Conservation (phyloP, 92 coral and sea anemone species). For the Paramuricea clavata region DNA sequence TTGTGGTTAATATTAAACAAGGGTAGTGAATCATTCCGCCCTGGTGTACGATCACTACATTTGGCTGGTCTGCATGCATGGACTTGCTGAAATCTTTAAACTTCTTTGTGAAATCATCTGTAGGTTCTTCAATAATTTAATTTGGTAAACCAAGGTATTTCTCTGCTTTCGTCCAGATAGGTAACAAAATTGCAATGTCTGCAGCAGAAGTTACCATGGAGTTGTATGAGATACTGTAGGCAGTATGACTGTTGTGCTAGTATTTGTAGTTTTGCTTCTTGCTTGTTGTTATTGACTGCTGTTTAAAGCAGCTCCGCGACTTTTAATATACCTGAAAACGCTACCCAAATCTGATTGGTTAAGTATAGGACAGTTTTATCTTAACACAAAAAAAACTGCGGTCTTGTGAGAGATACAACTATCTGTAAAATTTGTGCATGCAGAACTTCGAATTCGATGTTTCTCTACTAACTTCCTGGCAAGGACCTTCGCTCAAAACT, state of each 20-base stretch:
- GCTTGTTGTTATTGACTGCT: not conserved
- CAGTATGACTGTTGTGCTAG: not conserved
- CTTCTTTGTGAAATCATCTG: constrained; percentile 10
- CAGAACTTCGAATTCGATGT: too few species aligned
- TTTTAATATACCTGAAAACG: too few species aligned
- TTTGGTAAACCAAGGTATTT: constrained; percentile 10
- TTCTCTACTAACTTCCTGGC: too few species aligned
- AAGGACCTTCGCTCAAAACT: too few species aligned
- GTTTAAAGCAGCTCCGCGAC: too few species aligned
- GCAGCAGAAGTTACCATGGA: not conserved
- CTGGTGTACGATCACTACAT: not conserved
- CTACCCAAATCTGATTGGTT: too few species aligned
- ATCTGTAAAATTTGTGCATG: too few species aligned
- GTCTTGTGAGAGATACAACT: too few species aligned
- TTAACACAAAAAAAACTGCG: too few species aligned
- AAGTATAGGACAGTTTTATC: too few species aligned
- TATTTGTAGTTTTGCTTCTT: not conserved
- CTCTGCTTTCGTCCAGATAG: constrained; percentile 13
- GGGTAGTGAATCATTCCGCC: not conserved
- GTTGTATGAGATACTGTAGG: not conserved
- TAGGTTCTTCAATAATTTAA: not conserved
- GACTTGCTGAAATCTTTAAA: constrained; percentile 1
- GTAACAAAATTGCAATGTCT: not conserved
- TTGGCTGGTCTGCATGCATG: not conserved
- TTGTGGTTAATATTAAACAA: too few species aligned